phyloP scores from a whole-genome alignment of 1,140 invertebrate species.

The Ctenoplectra terminalis region DNA sequence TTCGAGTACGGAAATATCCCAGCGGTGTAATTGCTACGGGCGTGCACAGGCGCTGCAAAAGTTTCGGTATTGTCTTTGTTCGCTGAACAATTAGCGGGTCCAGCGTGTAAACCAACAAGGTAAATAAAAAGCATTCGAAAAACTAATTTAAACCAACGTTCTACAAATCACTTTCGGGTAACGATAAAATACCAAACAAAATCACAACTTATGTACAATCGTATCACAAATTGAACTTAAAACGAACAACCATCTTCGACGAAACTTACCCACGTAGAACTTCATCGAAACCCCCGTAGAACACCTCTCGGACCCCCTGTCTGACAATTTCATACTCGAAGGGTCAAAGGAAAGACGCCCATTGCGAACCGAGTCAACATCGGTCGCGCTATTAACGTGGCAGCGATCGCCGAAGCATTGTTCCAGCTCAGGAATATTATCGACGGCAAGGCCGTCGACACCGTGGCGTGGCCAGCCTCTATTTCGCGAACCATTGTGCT shows the following conservation, averaged over 20 bases:
- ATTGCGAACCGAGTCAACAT: not conserved
- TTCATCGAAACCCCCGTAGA: not conserved
- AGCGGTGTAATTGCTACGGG: slow-evolving; percentile 7
- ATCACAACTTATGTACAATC: too few relatives aligned
- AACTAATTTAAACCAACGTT: not conserved
- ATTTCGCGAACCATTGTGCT: slow-evolving; percentile 71
- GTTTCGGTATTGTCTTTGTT: slow-evolving; percentile 7
- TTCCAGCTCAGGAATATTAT: slow-evolving; percentile 9
- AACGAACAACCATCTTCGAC: too few relatives aligned
- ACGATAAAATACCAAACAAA: too few relatives aligned
- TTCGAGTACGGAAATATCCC: slow-evolving; percentile 10
- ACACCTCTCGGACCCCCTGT: too few relatives aligned
- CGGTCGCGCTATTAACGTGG: slow-evolving; percentile 19
- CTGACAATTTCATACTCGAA: not conserved
- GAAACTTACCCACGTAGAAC: not conserved
- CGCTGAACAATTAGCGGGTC: not conserved
- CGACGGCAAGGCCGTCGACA: slow-evolving; percentile 6
- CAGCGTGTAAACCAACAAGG: too few relatives aligned
- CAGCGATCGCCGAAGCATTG: slow-evolving; percentile 12
- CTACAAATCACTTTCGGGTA: not conserved
- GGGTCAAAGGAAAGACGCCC: not conserved
- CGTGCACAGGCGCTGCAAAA: not conserved
- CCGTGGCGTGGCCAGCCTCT: slow-evolving; percentile 31
- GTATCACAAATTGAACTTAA: too few relatives aligned
- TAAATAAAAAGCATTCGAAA: not conserved